phyloP scores from a whole-genome alignment of 2,113 vertebrate species.

The Marmota flaviventris region DNA sequence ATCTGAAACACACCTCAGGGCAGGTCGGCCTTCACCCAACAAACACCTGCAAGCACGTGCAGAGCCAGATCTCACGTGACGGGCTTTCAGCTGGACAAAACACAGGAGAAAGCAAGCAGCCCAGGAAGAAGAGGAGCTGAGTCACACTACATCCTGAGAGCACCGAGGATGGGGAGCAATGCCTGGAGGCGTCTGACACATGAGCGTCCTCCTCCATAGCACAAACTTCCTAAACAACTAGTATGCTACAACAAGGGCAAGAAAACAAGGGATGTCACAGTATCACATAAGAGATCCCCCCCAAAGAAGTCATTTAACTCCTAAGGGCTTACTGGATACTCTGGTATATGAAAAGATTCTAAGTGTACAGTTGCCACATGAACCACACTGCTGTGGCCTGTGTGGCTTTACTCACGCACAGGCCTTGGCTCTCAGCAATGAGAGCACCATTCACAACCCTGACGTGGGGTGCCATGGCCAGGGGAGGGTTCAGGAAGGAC shows the following conservation, averaged over 20 bases:
- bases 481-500: neutral
- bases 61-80: rapidly evolving
- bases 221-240: neutral
- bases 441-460: too few relatives aligned
- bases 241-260: neutral
- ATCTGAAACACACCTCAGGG: rapidly evolving
- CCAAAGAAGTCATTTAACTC: neutral
- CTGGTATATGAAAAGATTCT: neutral
- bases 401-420: too few relatives aligned
- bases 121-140: neutral
- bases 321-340: neutral
- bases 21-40: too few relatives aligned
- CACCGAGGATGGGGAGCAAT: neutral
- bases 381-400: too few relatives aligned
- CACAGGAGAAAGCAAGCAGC: neutral
- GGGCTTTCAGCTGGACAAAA: neutral
- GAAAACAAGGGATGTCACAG: neutral
- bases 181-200: rapidly evolving
- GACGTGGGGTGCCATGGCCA: too few relatives aligned
- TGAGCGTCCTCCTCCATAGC: neutral
- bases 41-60: too few relatives aligned
- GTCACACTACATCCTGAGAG: neutral
- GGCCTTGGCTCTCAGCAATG: too few relatives aligned
- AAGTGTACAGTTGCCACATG: too few relatives aligned
- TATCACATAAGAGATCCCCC: neutral